Base-by-base conservation (phyloP, 2,888 invertebrate genomes). In the Chromoteleia sp. region DNA sequence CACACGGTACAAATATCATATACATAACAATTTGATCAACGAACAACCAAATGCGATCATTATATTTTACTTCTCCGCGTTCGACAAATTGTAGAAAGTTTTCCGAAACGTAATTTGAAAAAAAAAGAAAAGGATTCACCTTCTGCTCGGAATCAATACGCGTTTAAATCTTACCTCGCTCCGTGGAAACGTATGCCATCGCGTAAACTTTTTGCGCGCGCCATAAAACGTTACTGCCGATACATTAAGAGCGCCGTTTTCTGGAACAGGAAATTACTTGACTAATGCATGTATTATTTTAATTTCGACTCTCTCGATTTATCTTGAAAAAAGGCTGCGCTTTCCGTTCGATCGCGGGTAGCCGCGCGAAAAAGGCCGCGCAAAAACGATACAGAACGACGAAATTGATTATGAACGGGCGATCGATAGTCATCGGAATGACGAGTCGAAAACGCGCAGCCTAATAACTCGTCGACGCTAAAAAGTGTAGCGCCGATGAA, bases 151-250 rank as follows among this genome's bases (percentile, higher is more conserved):
- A 58, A 75, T 75, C 75, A 50, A 75, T 75, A 75, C 50, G n/a
- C 19, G 30, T 39, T 56, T 39, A 45, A 67, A 75, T 67, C 67
- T 75, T 58, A 8, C 41, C 29, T 39, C 14, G 12, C 56, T 48
- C 15, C 36, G 41, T 25, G 45, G 30, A 52, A 56, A 74, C 67
- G 75, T 75, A 65, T 36, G 56, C 65, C 33, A 29, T 58, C 67
- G 6, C 50, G 25, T 67, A 75, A 75, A 75, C 56, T 67, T 67
- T 29, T 75, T 75, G 33, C 45, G 5, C 10, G 8, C 15, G 25
- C 15, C 63, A 19, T 75, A 75, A 75, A 75, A 67, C 45, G 45
- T 75, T 43, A 75, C 39, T 58, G 58, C 75, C 50, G 45, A 67
- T 29, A 41, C 75, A 75, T 67, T 75, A 65, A 58, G 65, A 45